Base-by-base conservation (phyloP, 1,140 invertebrate genomes). In the Mya arenaria region DNA sequence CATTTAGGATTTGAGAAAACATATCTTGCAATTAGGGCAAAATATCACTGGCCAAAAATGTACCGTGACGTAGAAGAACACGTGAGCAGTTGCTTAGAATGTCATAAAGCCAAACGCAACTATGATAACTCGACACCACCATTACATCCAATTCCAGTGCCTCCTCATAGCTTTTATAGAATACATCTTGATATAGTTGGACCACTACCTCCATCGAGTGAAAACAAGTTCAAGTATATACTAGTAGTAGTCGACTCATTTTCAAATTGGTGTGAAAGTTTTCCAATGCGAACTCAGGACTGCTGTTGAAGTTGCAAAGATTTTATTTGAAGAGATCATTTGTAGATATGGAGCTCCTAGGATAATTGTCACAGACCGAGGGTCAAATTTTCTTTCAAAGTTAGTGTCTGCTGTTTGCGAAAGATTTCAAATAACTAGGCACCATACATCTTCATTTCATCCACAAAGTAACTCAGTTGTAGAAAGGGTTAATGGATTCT, bases 161-260 rank as follows among this genome's bases (percentile, higher is more conserved):
- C 77, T n/a, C 55, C 77, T 48, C 74, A 82, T 34, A 63, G 71
- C 19, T 89, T 88, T 65, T 23, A 25, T 0, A 36, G 82, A 39
- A 66, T 68, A 28, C 86, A 86, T 32, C 78, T 88, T 30, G 88
- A 88, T 58, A 65, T 89, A 37, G 10, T 89, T 10, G 83, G 86
- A 30, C 78, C 84, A 6, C 23, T 86, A n/a, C 71, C 86, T 37
- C 19, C 6, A 28, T 78, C 77, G 36, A 37, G 30, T 34, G 66
- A 80, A 6, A n/a, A n/a, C n/a, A 72, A 77, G 34, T 82, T 66
- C 36, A 77, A 83, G 52, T 86, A 89, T 41, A 58, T 89, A 8
- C 58, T 89, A 17, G 36, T 87, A 3, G 32, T 82, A 8, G 74
- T 84, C 23, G 87, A 88, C 41, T 66, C 63, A 39, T 83, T 77